phyloP scores from a whole-genome alignment of 1,140 invertebrate genomes.

The Babylonia areolata region DNA sequence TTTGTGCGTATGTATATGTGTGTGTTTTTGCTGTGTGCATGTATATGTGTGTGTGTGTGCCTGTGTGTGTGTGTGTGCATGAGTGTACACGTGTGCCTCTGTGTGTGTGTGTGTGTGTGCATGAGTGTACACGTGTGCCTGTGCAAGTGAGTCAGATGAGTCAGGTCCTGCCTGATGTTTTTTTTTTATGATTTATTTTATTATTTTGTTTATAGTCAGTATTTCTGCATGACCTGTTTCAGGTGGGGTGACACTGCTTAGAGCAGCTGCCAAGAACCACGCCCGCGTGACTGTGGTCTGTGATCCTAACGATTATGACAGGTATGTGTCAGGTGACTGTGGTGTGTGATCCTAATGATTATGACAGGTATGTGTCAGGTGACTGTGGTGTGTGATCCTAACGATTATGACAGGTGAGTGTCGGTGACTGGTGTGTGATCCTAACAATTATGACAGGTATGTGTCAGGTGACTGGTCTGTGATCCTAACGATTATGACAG shows the following conservation, averaged over 20 bases:
- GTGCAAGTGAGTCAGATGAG: background rate
- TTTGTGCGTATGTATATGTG: too few species aligned
- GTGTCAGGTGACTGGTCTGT: too few species aligned
- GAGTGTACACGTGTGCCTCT: background rate
- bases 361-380: background rate
- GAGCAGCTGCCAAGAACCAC: constrained; percentile 98
- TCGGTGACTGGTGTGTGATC: background rate
- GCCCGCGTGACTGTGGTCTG: constrained; percentile 95
- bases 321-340: constrained; percentile 93
- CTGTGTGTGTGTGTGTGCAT: background rate
- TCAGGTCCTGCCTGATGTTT: too few species aligned
- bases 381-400: background rate
- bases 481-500: constrained; percentile 92
- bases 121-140: background rate
- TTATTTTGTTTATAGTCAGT: too few species aligned
- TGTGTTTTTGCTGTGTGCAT: background rate
- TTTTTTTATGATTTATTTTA: too few species aligned
- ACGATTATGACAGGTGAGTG: background rate
- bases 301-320: constrained; percentile 93
- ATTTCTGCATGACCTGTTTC: constrained; percentile 35
- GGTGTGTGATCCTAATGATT: background rate
- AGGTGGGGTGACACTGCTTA: constrained; percentile 94
- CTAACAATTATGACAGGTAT: background rate
- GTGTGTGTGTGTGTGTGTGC: background rate
- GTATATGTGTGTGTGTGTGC: background rate